Conservation (phyloP, 2,888 invertebrate genomes). For the Anagyrus pseudococci region DNA sequence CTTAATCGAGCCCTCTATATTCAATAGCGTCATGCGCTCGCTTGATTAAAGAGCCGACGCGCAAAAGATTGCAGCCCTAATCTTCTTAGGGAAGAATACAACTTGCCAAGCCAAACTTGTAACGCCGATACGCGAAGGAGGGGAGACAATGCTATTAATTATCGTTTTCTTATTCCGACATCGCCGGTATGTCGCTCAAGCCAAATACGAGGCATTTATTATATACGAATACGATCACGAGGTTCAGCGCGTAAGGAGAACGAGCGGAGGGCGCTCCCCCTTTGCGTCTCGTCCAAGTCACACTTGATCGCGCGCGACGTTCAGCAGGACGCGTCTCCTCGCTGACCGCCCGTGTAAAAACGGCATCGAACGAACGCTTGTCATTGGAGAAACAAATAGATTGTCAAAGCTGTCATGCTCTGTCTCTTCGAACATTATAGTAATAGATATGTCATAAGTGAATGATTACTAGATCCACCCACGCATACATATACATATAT, state of each 20-base stretch:
- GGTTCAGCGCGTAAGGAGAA: constrained; percentile 9
- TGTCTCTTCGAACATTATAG: constrained; percentile 28
- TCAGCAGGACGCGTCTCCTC: no score
- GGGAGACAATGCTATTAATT: not conserved
- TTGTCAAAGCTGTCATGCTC: constrained; percentile 17
- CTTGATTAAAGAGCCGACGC: no score
- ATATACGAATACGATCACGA: constrained; percentile 15
- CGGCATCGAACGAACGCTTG: no score
- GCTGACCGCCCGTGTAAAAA: no score
- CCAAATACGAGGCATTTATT: constrained; percentile 36
- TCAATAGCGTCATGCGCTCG: no score
- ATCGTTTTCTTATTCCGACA: constrained; percentile 13
- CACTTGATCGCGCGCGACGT: constrained; percentile 2
- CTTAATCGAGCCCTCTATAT: no score
- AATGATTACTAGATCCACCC: no score
- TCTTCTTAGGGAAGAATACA: no score
- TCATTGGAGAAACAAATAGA: not conserved
- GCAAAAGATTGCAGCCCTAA: no score
- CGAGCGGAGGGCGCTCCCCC: no score
- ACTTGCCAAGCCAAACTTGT: constrained; percentile 11
- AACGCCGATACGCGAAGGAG: not conserved
- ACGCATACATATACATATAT: not conserved
- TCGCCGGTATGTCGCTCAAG: constrained; percentile 22
- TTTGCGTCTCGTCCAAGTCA: constrained; percentile 18
- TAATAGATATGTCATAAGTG: no score